A percentile compares a stretch with the other conserved stretches of the same genome.
Evolutionary conservation across 35 echinoderm and acorn worm genomes (phyloP).

Genomic region (Chiridota heheva): DNA sequence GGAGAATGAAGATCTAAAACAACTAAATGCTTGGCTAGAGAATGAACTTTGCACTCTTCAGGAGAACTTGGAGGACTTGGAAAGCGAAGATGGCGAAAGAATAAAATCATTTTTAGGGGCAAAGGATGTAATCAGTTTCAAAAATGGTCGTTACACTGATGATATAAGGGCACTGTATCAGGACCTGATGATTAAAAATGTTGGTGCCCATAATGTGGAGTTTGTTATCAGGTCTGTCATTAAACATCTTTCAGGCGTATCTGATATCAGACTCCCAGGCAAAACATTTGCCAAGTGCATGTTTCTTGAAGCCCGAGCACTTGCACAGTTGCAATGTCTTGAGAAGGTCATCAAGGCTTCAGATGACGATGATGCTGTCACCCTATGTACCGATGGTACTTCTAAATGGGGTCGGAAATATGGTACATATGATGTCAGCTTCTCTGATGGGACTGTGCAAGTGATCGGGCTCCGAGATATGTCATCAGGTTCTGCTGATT

Average conservation of each 20-base stretch:
- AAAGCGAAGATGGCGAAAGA: not conserved
- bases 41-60: not conserved
- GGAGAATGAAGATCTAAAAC: not conserved
- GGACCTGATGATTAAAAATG: slow-evolving; percentile 27
- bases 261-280: not conserved
- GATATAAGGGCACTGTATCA: not conserved
- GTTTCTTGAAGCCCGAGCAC: not conserved
- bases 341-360: slow-evolving; percentile 13
- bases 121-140: not conserved
- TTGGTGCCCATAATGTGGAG: slow-evolving; percentile 28
- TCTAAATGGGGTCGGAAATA: slow-evolving; percentile 66
- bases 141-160: slow-evolving; percentile 3
- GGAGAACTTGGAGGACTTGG: not conserved
- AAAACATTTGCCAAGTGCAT: not conserved
- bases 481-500: slow-evolving; percentile 38
- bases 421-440: slow-evolving; percentile 43
- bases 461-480: slow-evolving; percentile 61
- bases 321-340: slow-evolving; percentile 10
- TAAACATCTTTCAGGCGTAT: not conserved
- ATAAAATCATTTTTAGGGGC: not conserved
- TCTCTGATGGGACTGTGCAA: slow-evolving; percentile 10
- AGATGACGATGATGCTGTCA: not conserved
- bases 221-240: not conserved
- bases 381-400: slow-evolving; percentile 54
- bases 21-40: slow-evolving; percentile 2